Percentiles rank a stretch among this genome's conserved stretches.
phyloP scores from a whole-genome alignment of 2,797 vertebrate species.

The Silurus aristotelis region DNA sequence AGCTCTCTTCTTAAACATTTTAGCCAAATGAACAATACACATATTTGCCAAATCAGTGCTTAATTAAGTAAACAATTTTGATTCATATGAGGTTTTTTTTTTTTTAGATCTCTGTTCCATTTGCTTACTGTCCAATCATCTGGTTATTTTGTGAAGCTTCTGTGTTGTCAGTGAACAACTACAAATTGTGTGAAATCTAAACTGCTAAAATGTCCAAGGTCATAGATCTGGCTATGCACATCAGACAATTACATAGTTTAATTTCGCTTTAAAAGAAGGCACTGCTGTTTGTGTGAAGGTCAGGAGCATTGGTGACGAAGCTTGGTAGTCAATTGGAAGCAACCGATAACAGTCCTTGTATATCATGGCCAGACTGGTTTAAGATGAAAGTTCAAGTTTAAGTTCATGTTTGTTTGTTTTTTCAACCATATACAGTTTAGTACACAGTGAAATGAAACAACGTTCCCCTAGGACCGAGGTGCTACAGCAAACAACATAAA shows the following conservation, averaged over 20 bases:
- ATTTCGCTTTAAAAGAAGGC: not conserved
- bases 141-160: not conserved
- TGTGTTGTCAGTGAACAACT: slow-evolving; percentile 6
- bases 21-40: not conserved
- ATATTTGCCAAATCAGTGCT: not conserved
- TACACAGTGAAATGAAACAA: too few relatives aligned
- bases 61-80: not conserved
- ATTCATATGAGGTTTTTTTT: not conserved
- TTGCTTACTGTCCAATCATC: not conserved
- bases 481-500: too few relatives aligned
- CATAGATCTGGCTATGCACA: not conserved
- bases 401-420: too few relatives aligned
- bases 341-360: not conserved
- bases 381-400: not conserved
- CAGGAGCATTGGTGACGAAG: not conserved
- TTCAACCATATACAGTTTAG: too few relatives aligned
- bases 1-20: not conserved
- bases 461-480: too few relatives aligned
- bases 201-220: not conserved
- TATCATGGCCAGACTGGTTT: not conserved
- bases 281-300: not conserved
- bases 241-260: not conserved
- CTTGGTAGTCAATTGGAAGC: not conserved
- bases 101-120: not conserved
- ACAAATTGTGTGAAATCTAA: not conserved